Evolutionary conservation across 2,888 invertebrate species (phyloP), one percentile per base, ranked within the genome.

Genomic region (Sturmia bella): DNA sequence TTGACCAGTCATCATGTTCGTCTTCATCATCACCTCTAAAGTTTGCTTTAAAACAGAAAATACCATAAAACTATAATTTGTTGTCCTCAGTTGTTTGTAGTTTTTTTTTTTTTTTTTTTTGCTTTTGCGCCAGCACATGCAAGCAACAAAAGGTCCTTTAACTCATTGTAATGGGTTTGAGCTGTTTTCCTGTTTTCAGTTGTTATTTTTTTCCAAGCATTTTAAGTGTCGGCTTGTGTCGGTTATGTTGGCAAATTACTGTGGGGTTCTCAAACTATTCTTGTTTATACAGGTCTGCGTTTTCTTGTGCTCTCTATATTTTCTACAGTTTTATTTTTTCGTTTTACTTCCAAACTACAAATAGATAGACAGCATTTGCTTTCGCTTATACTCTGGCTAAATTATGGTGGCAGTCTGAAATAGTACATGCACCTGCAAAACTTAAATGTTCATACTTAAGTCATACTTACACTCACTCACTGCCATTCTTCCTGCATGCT

Each of bases 351-450:
- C 41, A 1, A 41, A 32, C 41, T 66, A 52, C 68, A 68, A 76
- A 61, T 61, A 68, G 68, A 54, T 69, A 52, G 68, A 59, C 68
- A 59, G 61, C 76, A 52, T 68, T 66, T 32, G 21, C 68, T 75
- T 27, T 7, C 27, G 39, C 56, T 13, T 15, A 9, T 32, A 32
- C 32, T 32, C 7, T 7, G n/a, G 21, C 59, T 39, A 32, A 68
- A 59, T 68, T 75, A 43, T 52, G 39, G 9, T 37, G 63, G 45
- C 52, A 41, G 39, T 56, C 37, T 13, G 15, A 11, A 37, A 2
- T 57, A 41, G 15, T 66, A 57, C 15, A 41, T 27, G 11, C 21
- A 48, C 50, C 21, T 57, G 21, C 57, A 56, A 15, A 27, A 66
- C 59, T 72, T 72, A 59, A 72, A 61, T 57, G 48, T 39, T 75